Evolutionary conservation across 1,140 invertebrate genomes (phyloP).

Genomic region (Luehdorfia chinensis): DNA sequence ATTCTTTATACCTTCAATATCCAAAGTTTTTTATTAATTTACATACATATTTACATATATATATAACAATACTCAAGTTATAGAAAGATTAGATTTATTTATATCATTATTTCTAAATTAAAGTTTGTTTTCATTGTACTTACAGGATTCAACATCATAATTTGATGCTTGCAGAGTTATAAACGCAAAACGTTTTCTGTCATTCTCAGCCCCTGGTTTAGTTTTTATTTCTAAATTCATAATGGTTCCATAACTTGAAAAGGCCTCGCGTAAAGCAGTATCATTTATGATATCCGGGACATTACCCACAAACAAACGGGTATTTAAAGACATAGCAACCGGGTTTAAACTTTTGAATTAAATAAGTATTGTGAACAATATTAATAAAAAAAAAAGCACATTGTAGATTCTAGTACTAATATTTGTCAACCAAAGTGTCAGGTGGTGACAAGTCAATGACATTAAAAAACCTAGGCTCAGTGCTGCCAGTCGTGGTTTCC

Average conservation of each 20-base stretch:
- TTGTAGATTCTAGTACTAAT: no score
- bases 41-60: not conserved
- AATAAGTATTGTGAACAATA: no score
- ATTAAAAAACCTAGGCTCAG: no score
- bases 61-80: no score
- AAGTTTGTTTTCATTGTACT: conserved; percentile 27
- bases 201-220: conserved; percentile 41
- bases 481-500: no score
- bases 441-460: no score
- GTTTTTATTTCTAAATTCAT: conserved; percentile 56
- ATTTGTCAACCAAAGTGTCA: no score
- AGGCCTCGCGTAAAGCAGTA: conserved; percentile 37
- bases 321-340: conserved; percentile 32
- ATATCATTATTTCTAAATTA: no score
- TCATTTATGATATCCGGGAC: conserved; percentile 44
- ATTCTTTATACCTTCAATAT: conserved; percentile 52
- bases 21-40: conserved; percentile 7
- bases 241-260: conserved; percentile 54
- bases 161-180: conserved; percentile 48
- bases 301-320: conserved; percentile 63
- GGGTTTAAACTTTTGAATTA: not conserved
- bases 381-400: no score
- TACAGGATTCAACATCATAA: conserved; percentile 57
- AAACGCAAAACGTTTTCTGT: conserved; percentile 59
- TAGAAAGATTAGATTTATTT: no score